phyloP scores from a whole-genome alignment of 1,140 invertebrate genomes.

The Dinoponera quadriceps region DNA sequence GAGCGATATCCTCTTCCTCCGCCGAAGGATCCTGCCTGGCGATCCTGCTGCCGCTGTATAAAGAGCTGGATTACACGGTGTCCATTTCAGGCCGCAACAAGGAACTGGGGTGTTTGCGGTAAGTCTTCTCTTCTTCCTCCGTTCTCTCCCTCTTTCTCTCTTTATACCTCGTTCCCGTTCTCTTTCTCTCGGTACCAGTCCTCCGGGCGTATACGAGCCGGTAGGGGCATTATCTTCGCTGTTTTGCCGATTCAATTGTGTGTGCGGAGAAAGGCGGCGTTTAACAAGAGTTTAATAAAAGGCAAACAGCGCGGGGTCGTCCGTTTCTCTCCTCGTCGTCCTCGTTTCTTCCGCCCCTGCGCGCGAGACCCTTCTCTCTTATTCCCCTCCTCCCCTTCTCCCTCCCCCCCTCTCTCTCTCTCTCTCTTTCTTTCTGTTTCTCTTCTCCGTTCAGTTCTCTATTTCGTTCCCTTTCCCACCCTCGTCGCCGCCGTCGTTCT shows the following conservation, averaged over 20 bases:
- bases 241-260: conserved; percentile 86
- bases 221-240: conserved; percentile 82
- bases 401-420: neutral
- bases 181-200: conserved; percentile 14
- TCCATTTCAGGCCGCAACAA: conserved; percentile 80
- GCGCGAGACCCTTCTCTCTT: conserved; percentile 30
- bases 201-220: conserved; percentile 58
- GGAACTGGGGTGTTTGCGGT: conserved; percentile 74
- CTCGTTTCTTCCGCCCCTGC: conserved; percentile 46
- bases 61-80: conserved; percentile 80
- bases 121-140: conserved; percentile 49
- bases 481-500: conserved; percentile 21
- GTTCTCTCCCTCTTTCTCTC: neutral
- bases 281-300: conserved; percentile 86
- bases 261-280: conserved; percentile 83
- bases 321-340: conserved; percentile 40
- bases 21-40: conserved; percentile 39
- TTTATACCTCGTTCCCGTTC: neutral
- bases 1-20: conserved; percentile 20
- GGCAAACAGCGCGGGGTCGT: conserved; percentile 80
- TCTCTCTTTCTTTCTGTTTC: conserved; percentile 23
- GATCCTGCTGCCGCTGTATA: conserved; percentile 66
- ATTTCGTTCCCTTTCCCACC: neutral
- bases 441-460: conserved; percentile 47
- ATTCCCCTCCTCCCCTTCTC: conserved; percentile 63